Evolutionary conservation across 2,888 invertebrate species (phyloP).

Genomic region (Diplolepis rosae): DNA sequence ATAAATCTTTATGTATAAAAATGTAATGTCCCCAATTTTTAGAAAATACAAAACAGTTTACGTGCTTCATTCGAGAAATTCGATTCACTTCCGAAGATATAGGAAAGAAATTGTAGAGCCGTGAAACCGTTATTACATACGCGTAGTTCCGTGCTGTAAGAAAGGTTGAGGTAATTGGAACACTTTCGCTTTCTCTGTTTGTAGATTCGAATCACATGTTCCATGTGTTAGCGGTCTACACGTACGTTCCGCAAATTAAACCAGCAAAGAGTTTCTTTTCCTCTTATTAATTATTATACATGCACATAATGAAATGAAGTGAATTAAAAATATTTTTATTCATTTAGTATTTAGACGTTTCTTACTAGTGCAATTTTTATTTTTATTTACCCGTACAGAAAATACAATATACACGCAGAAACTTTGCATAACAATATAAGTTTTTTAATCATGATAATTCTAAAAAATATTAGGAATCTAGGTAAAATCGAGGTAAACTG

Average conservation of each 20-base stretch:
- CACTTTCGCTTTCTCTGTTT: slow-evolving; percentile 66
- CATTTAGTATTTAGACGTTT: too few species aligned
- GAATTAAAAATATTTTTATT: too few species aligned
- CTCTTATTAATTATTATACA: not conserved
- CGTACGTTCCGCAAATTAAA: slow-evolving; percentile 34
- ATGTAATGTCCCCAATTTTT: too few species aligned
- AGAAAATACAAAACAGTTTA: not conserved
- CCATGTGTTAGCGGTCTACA: slow-evolving; percentile 28
- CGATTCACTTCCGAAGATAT: not conserved
- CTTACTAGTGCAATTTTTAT: too few species aligned
- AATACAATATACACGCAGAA: too few species aligned
- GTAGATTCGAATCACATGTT: slow-evolving; percentile 34
- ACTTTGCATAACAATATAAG: too few species aligned
- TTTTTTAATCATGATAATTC: too few species aligned
- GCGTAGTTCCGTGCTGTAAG: slow-evolving; percentile 36
- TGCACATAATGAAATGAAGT: not conserved
- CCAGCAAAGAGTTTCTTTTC: slow-evolving; percentile 4
- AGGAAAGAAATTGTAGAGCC: slow-evolving; percentile 35
- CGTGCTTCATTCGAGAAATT: not conserved
- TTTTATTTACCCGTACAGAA: too few species aligned
- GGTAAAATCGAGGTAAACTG: too few species aligned
- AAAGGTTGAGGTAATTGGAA: slow-evolving; percentile 59
- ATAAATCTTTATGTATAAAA: too few species aligned
- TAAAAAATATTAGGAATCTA: too few species aligned
- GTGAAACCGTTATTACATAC: slow-evolving; percentile 50